These are phyloP conservation scores for Numenius phaeopus DNA, from an alignment of 2,797 vertebrate genomes.

Conservation along the genomic window DNA sequence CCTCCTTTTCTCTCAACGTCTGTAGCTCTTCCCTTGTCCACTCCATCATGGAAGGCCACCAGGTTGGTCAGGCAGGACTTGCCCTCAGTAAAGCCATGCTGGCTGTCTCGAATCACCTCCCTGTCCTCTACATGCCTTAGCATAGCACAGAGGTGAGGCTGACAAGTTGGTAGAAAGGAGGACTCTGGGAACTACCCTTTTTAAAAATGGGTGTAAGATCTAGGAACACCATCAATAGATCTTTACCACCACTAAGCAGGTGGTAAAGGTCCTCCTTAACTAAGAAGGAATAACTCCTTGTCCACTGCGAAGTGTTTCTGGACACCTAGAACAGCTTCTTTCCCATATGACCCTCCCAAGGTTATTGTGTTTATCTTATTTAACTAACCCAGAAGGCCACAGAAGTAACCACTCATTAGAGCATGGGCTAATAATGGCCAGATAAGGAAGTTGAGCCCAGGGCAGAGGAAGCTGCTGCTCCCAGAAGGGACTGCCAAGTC, in stretches of 20 bases:
- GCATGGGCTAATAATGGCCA: background rate
- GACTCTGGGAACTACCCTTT: too few relatives aligned
- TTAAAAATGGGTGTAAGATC: background rate
- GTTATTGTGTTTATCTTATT: background rate
- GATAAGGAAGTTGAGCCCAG: background rate
- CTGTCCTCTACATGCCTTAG: background rate
- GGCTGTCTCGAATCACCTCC: background rate
- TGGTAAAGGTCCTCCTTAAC: background rate
- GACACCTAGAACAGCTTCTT: background rate
- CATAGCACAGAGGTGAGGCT: background rate
- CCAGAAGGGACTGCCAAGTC: background rate
- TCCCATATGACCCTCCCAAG: background rate
- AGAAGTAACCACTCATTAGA: background rate
- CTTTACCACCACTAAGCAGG: background rate
- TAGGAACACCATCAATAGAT: background rate
- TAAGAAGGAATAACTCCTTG: background rate
- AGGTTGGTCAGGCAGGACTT: background rate
- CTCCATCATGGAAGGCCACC: background rate
- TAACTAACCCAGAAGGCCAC: background rate
- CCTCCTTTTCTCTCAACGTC: background rate
- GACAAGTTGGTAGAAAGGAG: background rate
- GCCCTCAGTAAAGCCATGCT: background rate
- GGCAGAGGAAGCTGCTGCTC: conserved; percentile 13
- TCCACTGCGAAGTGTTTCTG: background rate
- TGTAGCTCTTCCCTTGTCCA: background rate